These are phyloP conservation scores for Orthochromis indermauri DNA, from an alignment of 2,113 vertebrate species.

Conservation along the genomic window DNA sequence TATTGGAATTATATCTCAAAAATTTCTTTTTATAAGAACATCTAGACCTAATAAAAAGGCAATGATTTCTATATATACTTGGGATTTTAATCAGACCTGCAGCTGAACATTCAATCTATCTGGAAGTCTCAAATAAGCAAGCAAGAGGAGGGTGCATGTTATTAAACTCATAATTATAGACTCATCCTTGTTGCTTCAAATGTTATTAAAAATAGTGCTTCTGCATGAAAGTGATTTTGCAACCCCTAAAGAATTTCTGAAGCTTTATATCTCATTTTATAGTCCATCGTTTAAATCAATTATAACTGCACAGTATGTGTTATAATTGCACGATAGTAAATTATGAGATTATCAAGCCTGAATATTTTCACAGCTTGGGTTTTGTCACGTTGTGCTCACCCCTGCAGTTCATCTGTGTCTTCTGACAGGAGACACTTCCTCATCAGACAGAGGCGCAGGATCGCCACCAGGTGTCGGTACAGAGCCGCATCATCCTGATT, in stretches of 20 bases:
- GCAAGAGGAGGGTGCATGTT: not conserved
- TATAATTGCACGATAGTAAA: not conserved
- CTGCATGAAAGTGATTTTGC: not conserved
- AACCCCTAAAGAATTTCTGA: not conserved
- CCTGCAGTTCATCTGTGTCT: constrained; percentile 70
- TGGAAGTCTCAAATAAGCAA: not conserved
- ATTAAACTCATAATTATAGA: not conserved
- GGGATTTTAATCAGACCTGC: not conserved
- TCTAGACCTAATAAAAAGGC: not conserved
- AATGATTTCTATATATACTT: not conserved
- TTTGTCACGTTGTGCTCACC: constrained; percentile 42
- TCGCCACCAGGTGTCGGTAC: constrained; percentile 73
- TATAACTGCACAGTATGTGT: not conserved
- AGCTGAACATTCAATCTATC: not conserved
- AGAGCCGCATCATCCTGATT: constrained; percentile 67
- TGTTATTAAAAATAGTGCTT: not conserved
- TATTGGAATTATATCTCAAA: not conserved
- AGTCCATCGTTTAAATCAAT: not conserved
- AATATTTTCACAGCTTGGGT: not conserved
- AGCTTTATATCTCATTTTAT: not conserved
- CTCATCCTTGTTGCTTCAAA: not conserved
- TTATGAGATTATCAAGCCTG: not conserved
- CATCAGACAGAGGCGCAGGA: constrained; percentile 72
- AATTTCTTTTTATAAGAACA: not conserved
- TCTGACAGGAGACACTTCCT: constrained; percentile 58